Conservation (phyloP, 2,797 vertebrate genomes). For the Novumbra hubbsi region DNA sequence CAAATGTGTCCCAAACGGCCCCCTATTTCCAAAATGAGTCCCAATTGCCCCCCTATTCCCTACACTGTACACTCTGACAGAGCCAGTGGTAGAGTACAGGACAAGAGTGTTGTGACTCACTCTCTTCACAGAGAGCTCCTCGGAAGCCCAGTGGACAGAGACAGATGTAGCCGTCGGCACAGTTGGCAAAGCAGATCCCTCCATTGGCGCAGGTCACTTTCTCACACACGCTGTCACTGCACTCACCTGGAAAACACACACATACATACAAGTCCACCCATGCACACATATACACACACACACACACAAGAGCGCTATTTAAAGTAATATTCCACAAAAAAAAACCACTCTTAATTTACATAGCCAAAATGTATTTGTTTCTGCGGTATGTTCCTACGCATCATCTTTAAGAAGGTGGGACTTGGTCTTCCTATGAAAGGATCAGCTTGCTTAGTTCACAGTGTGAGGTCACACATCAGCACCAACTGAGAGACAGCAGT, state of each 20-base stretch:
- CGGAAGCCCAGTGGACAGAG: slow-evolving; percentile 92
- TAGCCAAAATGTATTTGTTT: not conserved
- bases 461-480: not conserved
- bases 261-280: slow-evolving; percentile 6
- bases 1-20: not conserved
- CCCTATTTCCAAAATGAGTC: not conserved
- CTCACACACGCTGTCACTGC: slow-evolving; percentile 87
- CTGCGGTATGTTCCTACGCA: not conserved
- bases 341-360: not conserved
- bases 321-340: not conserved
- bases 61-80: not conserved
- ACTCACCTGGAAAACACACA: slow-evolving; percentile 81
- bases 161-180: slow-evolving; percentile 87
- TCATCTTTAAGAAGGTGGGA: not conserved
- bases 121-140: slow-evolving; percentile 87
- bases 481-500: not conserved
- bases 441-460: not conserved
- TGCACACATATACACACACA: slow-evolving; percentile 15
- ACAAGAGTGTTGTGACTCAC: slow-evolving; percentile 63
- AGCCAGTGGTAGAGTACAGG: not conserved
- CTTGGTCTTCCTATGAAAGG: not conserved
- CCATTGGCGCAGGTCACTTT: slow-evolving; percentile 83
- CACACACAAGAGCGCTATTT: not conserved
- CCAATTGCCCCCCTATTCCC: not conserved
- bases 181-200: slow-evolving; percentile 81